Conservation (phyloP, 2,888 invertebrate species). For the Sisyra nigra region DNA sequence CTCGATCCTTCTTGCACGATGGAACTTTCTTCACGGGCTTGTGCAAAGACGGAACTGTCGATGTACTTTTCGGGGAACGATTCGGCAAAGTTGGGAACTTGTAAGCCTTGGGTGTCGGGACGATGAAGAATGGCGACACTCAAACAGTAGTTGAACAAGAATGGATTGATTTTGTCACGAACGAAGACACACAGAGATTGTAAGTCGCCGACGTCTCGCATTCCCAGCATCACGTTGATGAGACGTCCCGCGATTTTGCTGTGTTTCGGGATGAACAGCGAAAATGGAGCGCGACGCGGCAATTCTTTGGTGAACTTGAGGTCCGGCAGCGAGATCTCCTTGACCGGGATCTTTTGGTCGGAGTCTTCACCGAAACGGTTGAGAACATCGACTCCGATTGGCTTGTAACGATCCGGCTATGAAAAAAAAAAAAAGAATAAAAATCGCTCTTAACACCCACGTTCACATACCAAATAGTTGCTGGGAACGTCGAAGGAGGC, state of each 20-base stretch:
- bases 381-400: conserved; percentile 38
- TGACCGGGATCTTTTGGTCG: conserved; percentile 34
- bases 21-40: conserved; percentile 51
- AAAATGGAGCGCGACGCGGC: conserved; percentile 46
- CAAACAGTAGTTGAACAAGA: conserved; percentile 63
- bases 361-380: conserved; percentile 41
- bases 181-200: conserved; percentile 51
- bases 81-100: conserved; percentile 57
- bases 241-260: conserved; percentile 52
- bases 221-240: conserved; percentile 48
- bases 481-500: conserved; percentile 42
- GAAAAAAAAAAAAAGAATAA: not conserved
- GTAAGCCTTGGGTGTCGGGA: conserved; percentile 48
- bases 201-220: conserved; percentile 54
- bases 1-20: conserved; percentile 43
- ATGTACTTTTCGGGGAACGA: conserved; percentile 72
- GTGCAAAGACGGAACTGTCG: conserved; percentile 52
- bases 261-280: conserved; percentile 56
- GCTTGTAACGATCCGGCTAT: conserved; percentile 35
- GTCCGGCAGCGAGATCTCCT: conserved; percentile 35
- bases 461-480: conserved; percentile 39
- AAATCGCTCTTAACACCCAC: no score
- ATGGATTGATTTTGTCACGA: conserved; percentile 60
- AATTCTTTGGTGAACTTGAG: conserved; percentile 38
- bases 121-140: conserved; percentile 63